These are phyloP conservation scores for Omphaloscelis lunosa DNA, from an alignment of 2,888 invertebrate species.

Conservation along the genomic window DNA sequence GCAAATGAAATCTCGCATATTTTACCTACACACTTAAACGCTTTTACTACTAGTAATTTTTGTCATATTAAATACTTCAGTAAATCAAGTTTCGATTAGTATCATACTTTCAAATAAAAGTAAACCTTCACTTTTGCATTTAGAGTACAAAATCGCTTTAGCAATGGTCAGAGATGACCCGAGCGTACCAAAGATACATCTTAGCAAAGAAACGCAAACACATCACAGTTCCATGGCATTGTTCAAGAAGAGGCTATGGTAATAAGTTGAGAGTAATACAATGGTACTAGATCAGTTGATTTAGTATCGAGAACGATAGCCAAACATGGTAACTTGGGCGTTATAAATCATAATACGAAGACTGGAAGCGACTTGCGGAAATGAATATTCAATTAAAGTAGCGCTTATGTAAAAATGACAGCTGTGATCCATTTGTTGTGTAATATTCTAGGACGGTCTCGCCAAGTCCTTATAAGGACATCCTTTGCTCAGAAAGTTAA, in stretches of 20 bases:
- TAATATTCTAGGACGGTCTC: conserved; percentile 35
- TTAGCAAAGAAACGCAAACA: conserved; percentile 32
- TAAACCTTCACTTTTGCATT: not conserved
- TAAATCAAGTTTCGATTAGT: conserved; percentile 43
- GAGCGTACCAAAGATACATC: conserved; percentile 31
- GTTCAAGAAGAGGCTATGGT: conserved; percentile 74
- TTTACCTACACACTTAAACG: conserved; percentile 32
- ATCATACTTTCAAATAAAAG: not conserved
- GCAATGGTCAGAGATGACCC: not conserved
- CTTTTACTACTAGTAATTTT: conserved; percentile 32
- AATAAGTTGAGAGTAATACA: conserved; percentile 73
- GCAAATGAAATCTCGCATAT: conserved; percentile 37
- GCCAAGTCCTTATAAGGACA: conserved; percentile 9
- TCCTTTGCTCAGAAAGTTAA: conserved; percentile 2
- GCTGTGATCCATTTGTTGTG: conserved; percentile 53
- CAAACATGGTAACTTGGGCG: conserved; percentile 78
- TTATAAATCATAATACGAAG: conserved; percentile 80
- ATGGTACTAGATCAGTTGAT: conserved; percentile 80
- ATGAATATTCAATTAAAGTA: conserved; percentile 78
- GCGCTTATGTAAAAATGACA: conserved; percentile 65
- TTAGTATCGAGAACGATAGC: conserved; percentile 77
- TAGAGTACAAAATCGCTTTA: conserved; percentile 32
- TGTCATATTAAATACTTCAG: conserved; percentile 25
- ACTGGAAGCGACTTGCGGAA: conserved; percentile 72
- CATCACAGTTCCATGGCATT: conserved; percentile 58